Base-by-base conservation (phyloP, 2,888 invertebrate genomes). In the Melanotus villosus region DNA sequence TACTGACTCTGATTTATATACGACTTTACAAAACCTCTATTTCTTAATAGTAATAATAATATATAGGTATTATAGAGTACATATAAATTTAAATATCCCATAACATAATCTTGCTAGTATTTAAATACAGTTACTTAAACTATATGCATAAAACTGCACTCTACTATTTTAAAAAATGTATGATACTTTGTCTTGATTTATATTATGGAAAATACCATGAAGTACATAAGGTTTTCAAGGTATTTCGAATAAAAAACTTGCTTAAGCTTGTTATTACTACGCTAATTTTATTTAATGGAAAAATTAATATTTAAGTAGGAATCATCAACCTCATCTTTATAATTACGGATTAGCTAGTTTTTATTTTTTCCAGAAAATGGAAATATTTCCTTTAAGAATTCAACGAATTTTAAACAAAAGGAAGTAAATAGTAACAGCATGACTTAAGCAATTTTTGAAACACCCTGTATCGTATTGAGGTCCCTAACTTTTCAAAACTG, bases 21-120 rank as follows among this genome's bases (percentile, higher is more conserved):
- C 58, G 60, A 70, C 70, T 70, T 65, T 65, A 65, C 65, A 70
- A 70, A 57, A 12, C 21, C 12, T 23, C 64, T 65, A 64, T 47
- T 69, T 65, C 68, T 65, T 65, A 69, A 52, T 65, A 41, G 36
- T n/a, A n/a, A n/a, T 65, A 65, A 56, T 60, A 59, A 60, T 54
- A 65, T 70, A 65, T 65, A 60, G 56, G 54, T 65, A 60, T 68
- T 36, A 58, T 70, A 66, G 69, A 66, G 63, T 69, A 70, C 65
- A 72, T 72, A 72, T 69, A 70, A 67, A 66, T 72, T 70, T 69
- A 70, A 70, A 66, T 72, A 72, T 66, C 69, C 69, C 72, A 69
- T 66, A 71, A 69, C 66, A 69, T 71, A 68, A 71, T 62, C 63
- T 67, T 62, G 57, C 68, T 68, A 65, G 38, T 54, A 68, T 59